Evolutionary conservation across 2,113 vertebrate genomes (phyloP), one percentile per base, ranked within the genome.

Genomic region (Labrus mixtus): DNA sequence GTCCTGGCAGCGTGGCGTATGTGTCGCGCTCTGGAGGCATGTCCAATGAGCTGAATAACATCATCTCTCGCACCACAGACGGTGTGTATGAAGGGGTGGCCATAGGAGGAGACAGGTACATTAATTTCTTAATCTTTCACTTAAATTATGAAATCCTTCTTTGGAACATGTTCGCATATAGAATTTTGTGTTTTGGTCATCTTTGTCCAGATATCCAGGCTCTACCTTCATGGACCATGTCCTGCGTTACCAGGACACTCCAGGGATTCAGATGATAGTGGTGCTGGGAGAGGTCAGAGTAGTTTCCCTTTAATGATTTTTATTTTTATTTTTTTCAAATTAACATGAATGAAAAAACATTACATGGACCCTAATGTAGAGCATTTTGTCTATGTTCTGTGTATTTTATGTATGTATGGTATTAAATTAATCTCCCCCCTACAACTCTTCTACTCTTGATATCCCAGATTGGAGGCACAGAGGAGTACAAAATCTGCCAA

Each of bases 31-130:
- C 98, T 0, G 98, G 98, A 10, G 98, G 98, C 8, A 99, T 99
- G 98, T 99, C 98, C 83, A 99, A 99, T 0, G 98, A 99, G 87
- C 95, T 99, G 78, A 99, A 99, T 94, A 99, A 99, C 85, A 99
- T 99, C 64, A 96, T 99, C 82, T 99, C 97, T 12, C 87, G 97
- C 67, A 96, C 96, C 54, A 99, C 98, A 0, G 98, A 99, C 0
- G 98, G 98, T 0, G 98, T 99, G 68, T 99, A 94, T 0, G 98
- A 99, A 87, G 98, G 97, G 0, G 98, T 99, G 78, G 98, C 98
- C 82, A 99, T 99, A 0, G 98, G 98, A 10, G 98, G 98, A 59
- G 98, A 99, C 94, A 95, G 98, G 98, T 99, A 86, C 16, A 8
- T 15, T 25, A 12, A 77, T 41, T 29, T 29, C 3, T 29, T 33